Evolutionary conservation across 1,140 invertebrate species (phyloP).

Genomic region (Centruroides sculpturatus): DNA sequence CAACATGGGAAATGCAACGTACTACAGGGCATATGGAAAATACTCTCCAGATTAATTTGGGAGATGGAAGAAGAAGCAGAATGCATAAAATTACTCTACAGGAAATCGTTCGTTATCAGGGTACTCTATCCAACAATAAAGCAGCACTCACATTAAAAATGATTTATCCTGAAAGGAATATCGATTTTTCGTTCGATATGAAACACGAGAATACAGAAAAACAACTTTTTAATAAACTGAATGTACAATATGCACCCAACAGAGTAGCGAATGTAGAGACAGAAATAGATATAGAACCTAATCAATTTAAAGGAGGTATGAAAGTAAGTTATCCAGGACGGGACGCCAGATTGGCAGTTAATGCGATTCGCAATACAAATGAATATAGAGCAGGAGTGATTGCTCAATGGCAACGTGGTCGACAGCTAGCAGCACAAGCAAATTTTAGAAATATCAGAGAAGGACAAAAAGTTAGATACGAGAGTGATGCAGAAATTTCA

Average conservation of each 20-base stretch:
- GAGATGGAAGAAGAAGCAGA: conserved; percentile 9
- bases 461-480: neutral
- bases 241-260: conserved; percentile 3
- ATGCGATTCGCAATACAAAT: neutral
- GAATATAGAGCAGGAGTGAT: conserved; percentile 3
- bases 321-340: conserved; percentile 6
- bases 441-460: conserved; percentile 9
- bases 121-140: conserved; percentile 6
- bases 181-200: conserved; percentile 5
- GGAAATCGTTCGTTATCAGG: conserved; percentile 11
- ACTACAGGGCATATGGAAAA: conserved; percentile 23
- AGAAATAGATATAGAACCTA: neutral
- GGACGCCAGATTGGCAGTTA: neutral
- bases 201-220: conserved; percentile 10
- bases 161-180: conserved; percentile 8
- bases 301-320: neutral
- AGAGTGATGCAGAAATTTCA: conserved; percentile 3
- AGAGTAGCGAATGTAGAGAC: neutral
- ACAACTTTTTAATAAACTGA: conserved; percentile 1
- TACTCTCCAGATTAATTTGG: conserved; percentile 5
- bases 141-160: conserved; percentile 1
- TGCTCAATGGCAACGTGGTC: conserved; percentile 10
- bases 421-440: neutral
- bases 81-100: conserved; percentile 13
- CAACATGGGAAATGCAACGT: conserved; percentile 20